Base-by-base conservation (phyloP, 2,888 invertebrate genomes). In the Noctua janthe region DNA sequence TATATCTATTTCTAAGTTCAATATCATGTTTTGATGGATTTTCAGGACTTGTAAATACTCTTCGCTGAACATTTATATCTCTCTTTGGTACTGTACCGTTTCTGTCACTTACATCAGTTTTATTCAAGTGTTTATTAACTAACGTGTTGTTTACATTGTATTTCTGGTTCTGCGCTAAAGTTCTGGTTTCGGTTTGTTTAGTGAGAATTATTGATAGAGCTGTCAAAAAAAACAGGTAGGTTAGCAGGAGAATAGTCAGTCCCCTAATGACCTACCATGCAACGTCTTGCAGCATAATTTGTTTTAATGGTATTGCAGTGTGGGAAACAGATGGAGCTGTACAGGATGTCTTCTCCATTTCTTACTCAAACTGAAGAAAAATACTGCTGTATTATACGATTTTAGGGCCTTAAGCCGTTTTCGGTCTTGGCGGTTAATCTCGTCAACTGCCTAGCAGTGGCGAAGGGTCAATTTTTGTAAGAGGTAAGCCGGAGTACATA, bases 201-300 rank as follows among this genome's bases (percentile, higher is more conserved):
- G 17, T 59, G 49, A 35, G n/a, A 59, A 81, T 59, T 15, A 71
- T 71, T 78, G 66, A 51, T 13, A 81, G 10, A 51, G 15, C 81
- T 81, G 78, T 15, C 3, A 43, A 23, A 54, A 51, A 35, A 15
- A 7, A n/a, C 6, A 43, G 39, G 39, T 11, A 43, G 15, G 1
- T 47, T n/a, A 43, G 23, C n/a, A 43, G 15, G 15, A 3, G 1
- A 6, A 43, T 23, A 23, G 13, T 35, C 6, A 6, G 23, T 2
- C 13, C 29, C 29, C 8, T 74, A 35, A 4, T 17, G 10, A 4
- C 10, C 35, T 35, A 35, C 10, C 35, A 35, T 35, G 3, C 2
- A 17, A 8, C 17, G 64, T 64, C 64, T 35, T 29, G 7, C 7
- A 7, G 7, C 17, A 62, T 29, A 29, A n/a, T 43, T 62, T 62